A percentile compares a stretch with the other conserved stretches of the same genome.
These are phyloP conservation scores for Tenthredo distinguenda DNA, from an alignment of 2,888 invertebrate genomes.

Conservation along the genomic window DNA sequence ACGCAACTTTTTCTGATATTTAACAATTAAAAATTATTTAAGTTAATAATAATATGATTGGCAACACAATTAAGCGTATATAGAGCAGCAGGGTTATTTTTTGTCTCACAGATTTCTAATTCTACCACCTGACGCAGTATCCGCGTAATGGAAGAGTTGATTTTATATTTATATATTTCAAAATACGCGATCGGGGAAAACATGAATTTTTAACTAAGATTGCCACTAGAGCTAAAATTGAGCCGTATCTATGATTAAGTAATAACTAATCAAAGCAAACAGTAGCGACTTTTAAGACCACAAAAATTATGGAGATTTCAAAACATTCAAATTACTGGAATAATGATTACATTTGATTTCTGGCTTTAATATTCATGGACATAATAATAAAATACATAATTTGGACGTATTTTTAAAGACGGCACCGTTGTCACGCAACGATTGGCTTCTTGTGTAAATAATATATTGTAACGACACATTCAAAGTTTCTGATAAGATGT, in stretches of 20 bases:
- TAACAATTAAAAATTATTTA: slow-evolving; percentile 63
- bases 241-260: slow-evolving; percentile 35
- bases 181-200: slow-evolving; percentile 23
- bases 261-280: not conserved
- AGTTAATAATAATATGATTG: slow-evolving; percentile 71
- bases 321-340: slow-evolving; percentile 10
- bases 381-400: slow-evolving; percentile 36
- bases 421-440: slow-evolving; percentile 26
- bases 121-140: slow-evolving; percentile 36
- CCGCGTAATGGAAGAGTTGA: slow-evolving; percentile 60
- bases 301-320: not conserved
- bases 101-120: slow-evolving; percentile 55
- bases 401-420: slow-evolving; percentile 39
- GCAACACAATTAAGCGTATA: slow-evolving; percentile 76
- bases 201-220: slow-evolving; percentile 34
- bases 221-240: slow-evolving; percentile 46
- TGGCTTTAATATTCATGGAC: slow-evolving; percentile 6
- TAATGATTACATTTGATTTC: slow-evolving; percentile 27
- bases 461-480: not conserved
- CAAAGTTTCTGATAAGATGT: not conserved
- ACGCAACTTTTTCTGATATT: slow-evolving; percentile 16
- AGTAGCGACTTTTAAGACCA: not conserved
- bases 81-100: slow-evolving; percentile 70
- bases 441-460: slow-evolving; percentile 29
- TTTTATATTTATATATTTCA: slow-evolving; percentile 45